Conservation (phyloP, 2,888 invertebrate species). For the Chymomyza fuscimana region DNA sequence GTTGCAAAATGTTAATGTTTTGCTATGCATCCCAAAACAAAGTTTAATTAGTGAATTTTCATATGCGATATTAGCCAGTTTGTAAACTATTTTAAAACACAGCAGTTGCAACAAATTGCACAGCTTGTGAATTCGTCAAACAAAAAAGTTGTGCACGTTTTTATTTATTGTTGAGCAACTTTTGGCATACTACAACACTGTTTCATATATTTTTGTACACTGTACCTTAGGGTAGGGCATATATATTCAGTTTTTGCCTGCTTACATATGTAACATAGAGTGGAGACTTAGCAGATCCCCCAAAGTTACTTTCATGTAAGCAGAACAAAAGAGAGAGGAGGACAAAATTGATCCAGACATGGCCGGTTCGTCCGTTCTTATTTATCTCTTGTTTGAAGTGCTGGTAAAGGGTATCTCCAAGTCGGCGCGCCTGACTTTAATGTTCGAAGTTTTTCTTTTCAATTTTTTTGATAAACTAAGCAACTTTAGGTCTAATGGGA, state of each 20-base stretch:
- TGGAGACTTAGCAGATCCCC: too few species aligned
- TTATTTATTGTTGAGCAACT: slow-evolving; percentile 39
- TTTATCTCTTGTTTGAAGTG: too few species aligned
- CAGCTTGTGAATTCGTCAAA: slow-evolving; percentile 21
- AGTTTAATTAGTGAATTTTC: slow-evolving; percentile 25
- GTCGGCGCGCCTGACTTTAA: too few species aligned
- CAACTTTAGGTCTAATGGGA: background rate
- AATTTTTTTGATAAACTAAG: slow-evolving; percentile 6
- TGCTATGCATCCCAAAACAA: background rate
- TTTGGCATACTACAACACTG: background rate
- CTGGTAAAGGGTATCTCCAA: too few species aligned
- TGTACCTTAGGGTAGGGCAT: too few species aligned
- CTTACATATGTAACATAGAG: too few species aligned
- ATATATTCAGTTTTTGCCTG: too few species aligned
- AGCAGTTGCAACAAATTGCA: slow-evolving; percentile 17
- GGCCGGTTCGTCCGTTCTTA: too few species aligned
- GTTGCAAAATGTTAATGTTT: background rate
- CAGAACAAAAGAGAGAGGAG: too few species aligned
- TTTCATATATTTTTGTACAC: slow-evolving; percentile 6
- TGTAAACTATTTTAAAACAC: background rate
- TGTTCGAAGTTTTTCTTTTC: too few species aligned
- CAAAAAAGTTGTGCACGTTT: slow-evolving; percentile 28
- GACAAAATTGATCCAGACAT: too few species aligned
- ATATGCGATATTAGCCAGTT: background rate
- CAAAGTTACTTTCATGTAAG: too few species aligned